These are phyloP conservation scores for Chelon labrosus DNA, from an alignment of 2,797 vertebrate genomes.

Conservation along the genomic window DNA sequence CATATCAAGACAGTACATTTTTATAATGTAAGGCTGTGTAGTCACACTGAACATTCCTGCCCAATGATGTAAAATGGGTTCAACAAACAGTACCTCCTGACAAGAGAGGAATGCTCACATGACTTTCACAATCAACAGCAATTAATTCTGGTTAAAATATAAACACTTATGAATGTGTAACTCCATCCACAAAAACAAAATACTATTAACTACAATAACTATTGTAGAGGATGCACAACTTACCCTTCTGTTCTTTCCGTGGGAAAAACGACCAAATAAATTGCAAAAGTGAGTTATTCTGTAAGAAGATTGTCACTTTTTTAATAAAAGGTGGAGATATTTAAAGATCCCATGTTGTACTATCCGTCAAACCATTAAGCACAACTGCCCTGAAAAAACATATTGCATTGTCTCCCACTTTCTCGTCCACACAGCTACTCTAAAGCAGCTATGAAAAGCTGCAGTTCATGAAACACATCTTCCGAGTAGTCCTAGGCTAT, in stretches of 20 bases:
- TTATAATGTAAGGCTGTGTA: conserved; percentile 67
- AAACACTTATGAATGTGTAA: conserved; percentile 50
- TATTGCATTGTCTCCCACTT: conserved; percentile 37
- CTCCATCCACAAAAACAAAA: conserved; percentile 47
- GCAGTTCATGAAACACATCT: conserved; percentile 32
- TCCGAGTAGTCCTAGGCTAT: conserved; percentile 34
- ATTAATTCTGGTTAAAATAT: conserved; percentile 53
- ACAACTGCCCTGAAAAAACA: conserved; percentile 30
- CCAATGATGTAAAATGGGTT: conserved; percentile 34
- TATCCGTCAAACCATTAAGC: conserved; percentile 10
- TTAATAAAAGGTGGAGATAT: conserved; percentile 30
- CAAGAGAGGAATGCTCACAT: conserved; percentile 37
- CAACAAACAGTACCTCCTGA: conserved; percentile 42
- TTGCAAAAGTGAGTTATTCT: conserved; percentile 15
- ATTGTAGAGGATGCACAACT: conserved; percentile 20
- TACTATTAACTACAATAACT: conserved; percentile 20
- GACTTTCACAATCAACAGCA: conserved; percentile 48
- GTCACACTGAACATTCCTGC: conserved; percentile 55
- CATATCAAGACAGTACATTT: conserved; percentile 71
- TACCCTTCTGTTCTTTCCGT: conserved; percentile 27
- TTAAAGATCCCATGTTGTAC: conserved; percentile 22
- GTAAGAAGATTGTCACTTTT: conserved; percentile 68
- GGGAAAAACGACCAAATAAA: conserved; percentile 34
- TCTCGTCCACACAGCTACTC: conserved; percentile 20
- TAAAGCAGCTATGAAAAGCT: conserved; percentile 40